Evolutionary conservation across 2,888 invertebrate species (phyloP), one percentile per base, ranked within the genome.

Genomic region (Pammene aurita): DNA sequence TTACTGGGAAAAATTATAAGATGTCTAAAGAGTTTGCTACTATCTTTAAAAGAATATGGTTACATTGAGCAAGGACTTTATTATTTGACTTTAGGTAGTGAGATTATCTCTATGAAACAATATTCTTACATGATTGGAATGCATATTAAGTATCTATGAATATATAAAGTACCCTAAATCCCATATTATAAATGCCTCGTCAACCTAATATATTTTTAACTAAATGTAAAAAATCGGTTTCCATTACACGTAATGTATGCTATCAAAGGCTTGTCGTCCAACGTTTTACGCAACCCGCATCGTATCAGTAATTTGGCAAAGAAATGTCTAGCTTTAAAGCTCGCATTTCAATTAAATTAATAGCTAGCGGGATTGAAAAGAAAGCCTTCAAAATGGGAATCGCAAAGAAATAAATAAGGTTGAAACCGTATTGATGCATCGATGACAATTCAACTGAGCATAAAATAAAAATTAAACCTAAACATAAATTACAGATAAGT

Each of bases 291-390:
- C 44, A 46, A 10, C 10, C 34, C 34, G 10, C 44, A 26, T 26
- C 26, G 26, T 2, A 6, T 14, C 34, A 35, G 14, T 35, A 46
- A 46, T 60, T 60, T 48, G 35, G 60, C 14, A 44, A 48, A 16
- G 26, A 26, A 26, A 26, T 26, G 26, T 26, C 26, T 2, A 26
- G 26, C 26, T 26, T 2, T 26, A 26, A 26, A 26, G 26, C 46
- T 44, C 46, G 16, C 46, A 48, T 60, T 60, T 60, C 46, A 60
- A 60, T 60, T 60, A 60, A 48, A 48, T 60, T 60, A 35, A 60
- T 46, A 48, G 14, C 60, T 46, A 48, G n/a, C n/a, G n/a, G 26
- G 60, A 48, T 60, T 48, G 35, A 14, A 60, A 48, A 16, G 35
- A 14, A 41, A 46, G 10, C 60, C 34, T 7, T 35, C 16, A 7